Conservation (phyloP, 2,888 invertebrate species). For the Cepaea hortensis region DNA sequence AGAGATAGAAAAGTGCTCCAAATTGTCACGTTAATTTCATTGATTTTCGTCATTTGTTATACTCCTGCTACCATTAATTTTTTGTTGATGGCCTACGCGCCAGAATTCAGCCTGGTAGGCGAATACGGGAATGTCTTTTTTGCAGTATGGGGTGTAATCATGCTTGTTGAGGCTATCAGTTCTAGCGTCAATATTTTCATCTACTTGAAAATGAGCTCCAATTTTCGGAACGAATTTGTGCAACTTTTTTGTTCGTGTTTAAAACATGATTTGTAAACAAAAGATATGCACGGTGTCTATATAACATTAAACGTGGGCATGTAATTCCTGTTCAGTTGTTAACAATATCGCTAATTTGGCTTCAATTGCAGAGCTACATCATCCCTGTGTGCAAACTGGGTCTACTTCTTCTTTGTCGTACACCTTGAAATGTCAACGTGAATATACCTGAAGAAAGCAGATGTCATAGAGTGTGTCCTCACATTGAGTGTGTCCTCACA, state of each 20-base stretch:
- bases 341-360: no score
- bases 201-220: conserved; percentile 10
- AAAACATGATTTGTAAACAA: not conserved
- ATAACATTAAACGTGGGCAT: no score
- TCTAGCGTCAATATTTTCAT: conserved; percentile 6
- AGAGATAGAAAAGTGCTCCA: not conserved
- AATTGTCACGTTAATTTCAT: not conserved
- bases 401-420: no score
- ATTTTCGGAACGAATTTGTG: not conserved
- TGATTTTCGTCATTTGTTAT: conserved; percentile 1
- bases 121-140: not conserved
- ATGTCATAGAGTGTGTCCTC: no score
- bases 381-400: no score
- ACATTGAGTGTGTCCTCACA: no score
- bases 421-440: no score
- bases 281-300: no score
- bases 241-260: not conserved
- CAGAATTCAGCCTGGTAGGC: not conserved
- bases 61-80: not conserved
- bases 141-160: not conserved
- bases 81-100: not conserved
- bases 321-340: no score
- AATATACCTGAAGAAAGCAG: no score
- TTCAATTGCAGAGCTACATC: no score
- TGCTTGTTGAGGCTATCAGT: not conserved